A percentile compares a stretch with the other conserved stretches of the same genome.
Conservation (phyloP, 2,888 invertebrate species). For the Scaptodrosophila latifasciaeformis region DNA sequence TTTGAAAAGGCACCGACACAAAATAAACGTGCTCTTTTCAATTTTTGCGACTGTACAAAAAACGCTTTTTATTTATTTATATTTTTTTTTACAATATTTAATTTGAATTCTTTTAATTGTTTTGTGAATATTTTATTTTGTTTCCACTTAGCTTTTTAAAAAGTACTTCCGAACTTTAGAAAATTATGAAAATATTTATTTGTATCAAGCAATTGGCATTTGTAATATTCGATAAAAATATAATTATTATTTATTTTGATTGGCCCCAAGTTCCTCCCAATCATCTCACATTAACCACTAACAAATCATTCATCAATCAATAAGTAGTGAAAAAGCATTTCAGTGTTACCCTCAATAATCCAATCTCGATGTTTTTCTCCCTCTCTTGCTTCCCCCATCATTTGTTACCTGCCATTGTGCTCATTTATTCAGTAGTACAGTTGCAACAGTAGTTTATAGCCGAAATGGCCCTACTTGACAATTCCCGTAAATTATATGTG, state of each 20-base stretch:
- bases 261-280: constrained; percentile 9
- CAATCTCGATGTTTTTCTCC: too few species aligned
- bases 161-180: constrained; percentile 16
- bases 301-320: too few species aligned
- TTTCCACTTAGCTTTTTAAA: constrained; percentile 7
- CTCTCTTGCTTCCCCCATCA: too few species aligned
- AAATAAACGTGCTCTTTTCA: too few species aligned
- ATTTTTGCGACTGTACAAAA: too few species aligned
- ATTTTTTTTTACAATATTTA: constrained; percentile 3
- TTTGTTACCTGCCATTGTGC: too few species aligned
- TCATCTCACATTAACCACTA: background rate
- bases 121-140: constrained; percentile 17
- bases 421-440: too few species aligned
- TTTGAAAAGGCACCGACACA: constrained; percentile 42
- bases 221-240: constrained; percentile 29
- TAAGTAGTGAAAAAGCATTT: too few species aligned
- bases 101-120: constrained; percentile 17
- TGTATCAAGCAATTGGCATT: constrained; percentile 40
- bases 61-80: background rate
- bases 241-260: constrained; percentile 35
- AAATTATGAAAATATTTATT: constrained; percentile 29
- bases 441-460: too few species aligned
- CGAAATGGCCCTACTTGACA: too few species aligned
- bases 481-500: constrained; percentile 35
- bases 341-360: too few species aligned